Evolutionary conservation across 2,888 invertebrate genomes (phyloP), one percentile per base, ranked within the genome.

Genomic region (Aplocera efformata): DNA sequence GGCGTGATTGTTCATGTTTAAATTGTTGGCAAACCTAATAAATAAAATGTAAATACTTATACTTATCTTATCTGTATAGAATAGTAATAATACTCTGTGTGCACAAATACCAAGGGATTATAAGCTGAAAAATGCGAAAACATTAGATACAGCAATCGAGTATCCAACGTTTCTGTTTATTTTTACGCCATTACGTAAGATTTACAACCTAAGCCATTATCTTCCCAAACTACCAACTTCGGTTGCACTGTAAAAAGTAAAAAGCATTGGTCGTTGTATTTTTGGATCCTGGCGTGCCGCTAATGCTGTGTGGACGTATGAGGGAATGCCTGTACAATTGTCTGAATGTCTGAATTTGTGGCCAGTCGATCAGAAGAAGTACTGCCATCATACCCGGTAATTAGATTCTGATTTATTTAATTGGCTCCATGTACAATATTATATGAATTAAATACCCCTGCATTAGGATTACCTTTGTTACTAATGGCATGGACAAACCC

Each of bases 171-270:
- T 37, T 49, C 60, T 58, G 58, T 71, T 72, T 75, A 76, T 75
- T 74, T 75, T 75, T 73, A 66, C 63, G 62, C 75, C 70, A 75
- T 76, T 75, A 68, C 61, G 43, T 48, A 57, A 67, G 73, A 77
- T 77, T 77, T 77, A 77, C 68, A 60, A 63, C 68, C 63, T 55
- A 63, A 41, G 53, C 72, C 67, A 77, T 77, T 77, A 77, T 77
- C 76, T 76, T 64, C 52, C 60, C 57, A 65, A 66, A 64, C 65
- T 62, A 67, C 68, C 50, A 64, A 64, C 61, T 72, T 65, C 53
- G 66, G 72, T 60, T 59, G 66, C 53, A 56, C 54, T 52, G 44
- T 40, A 63, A 65, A 67, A 67, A 49, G 54, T 30, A 59, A 59
- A 64, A 61, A 56, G 43, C 42, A 42, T 53, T 13, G 53, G 56